These are phyloP conservation scores for Platyrinchus mystaceus DNA, from an alignment of 2,797 vertebrate genomes.

Conservation along the genomic window DNA sequence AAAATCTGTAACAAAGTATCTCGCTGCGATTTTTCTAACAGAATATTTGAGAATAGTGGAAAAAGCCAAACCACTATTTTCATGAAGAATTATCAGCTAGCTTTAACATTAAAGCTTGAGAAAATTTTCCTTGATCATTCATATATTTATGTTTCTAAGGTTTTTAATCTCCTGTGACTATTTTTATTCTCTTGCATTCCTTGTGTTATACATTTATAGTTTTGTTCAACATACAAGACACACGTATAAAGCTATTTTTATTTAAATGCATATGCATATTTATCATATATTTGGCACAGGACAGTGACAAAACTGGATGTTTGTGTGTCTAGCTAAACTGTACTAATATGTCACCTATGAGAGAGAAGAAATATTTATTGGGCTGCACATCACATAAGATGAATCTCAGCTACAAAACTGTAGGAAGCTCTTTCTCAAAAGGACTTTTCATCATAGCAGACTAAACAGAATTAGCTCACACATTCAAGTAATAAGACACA, in stretches of 20 bases:
- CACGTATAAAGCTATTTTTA: neutral
- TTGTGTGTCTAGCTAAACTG: neutral
- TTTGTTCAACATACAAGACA: neutral
- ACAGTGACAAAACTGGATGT: neutral
- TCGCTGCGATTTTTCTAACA: neutral
- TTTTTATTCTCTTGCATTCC: neutral
- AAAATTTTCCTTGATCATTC: neutral
- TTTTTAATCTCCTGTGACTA: neutral
- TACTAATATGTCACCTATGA: neutral
- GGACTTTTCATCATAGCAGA: conserved; percentile 14
- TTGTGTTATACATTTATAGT: neutral
- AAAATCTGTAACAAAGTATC: neutral
- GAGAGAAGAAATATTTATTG: neutral
- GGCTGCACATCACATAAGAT: neutral
- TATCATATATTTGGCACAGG: neutral
- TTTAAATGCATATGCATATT: neutral
- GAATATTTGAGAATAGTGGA: neutral
- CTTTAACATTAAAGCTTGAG: neutral
- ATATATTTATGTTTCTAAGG: neutral
- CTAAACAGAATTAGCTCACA: conserved; percentile 63
- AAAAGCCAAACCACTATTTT: neutral
- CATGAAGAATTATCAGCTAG: neutral
- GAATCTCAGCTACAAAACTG: neutral
- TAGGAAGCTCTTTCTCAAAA: neutral
- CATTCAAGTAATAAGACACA: conserved; percentile 64